Base-by-base conservation (phyloP, 2,797 vertebrate species). In the Rhinogobio ventralis region DNA sequence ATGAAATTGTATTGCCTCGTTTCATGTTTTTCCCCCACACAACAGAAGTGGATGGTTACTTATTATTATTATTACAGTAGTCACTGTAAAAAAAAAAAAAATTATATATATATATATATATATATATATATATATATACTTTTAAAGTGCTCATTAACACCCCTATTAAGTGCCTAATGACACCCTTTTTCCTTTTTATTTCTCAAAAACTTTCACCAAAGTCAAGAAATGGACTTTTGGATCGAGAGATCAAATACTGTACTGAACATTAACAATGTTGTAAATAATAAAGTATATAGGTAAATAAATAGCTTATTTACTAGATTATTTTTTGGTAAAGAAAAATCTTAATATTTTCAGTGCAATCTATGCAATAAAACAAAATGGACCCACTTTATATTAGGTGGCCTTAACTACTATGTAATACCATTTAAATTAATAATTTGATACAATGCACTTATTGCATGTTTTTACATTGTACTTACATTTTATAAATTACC, bases 361-460 rank as follows among this genome's bases (percentile, higher is more conserved):
- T 79, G 39, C 71, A 76, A 72, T 72, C 64, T 77, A 75, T 81
- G 60, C 83, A 68, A 67, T 20, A 42, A 64, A 71, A 71, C 9
- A 19, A 10, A 42, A 42, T 42, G 39, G 8, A 42, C 39, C 39
- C 39, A 42, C 39, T 9, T 42, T 42, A 42, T 42, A 42, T 42
- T 42, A 2, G 39, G 39, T 42, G 39, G 39, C 39, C 39, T 42
- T 42, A 39, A 39, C 36, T 39, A 7, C 7, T 39, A 42, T 42
- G 39, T 42, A 42, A 0, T 42, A 42, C 9, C 39, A 42, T 42
- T 42, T 42, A 42, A 42, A 42, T 42, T 42, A 42, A 42, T 42
- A 0, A 42, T 42, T 42, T 42, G 2, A 42, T 42, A 9, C 39
- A 42, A 42, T 42, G 39, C 39, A 42, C 39, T 42, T 42, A 10